phyloP scores from a whole-genome alignment of 2,888 invertebrate genomes.

The Belgica antarctica region DNA sequence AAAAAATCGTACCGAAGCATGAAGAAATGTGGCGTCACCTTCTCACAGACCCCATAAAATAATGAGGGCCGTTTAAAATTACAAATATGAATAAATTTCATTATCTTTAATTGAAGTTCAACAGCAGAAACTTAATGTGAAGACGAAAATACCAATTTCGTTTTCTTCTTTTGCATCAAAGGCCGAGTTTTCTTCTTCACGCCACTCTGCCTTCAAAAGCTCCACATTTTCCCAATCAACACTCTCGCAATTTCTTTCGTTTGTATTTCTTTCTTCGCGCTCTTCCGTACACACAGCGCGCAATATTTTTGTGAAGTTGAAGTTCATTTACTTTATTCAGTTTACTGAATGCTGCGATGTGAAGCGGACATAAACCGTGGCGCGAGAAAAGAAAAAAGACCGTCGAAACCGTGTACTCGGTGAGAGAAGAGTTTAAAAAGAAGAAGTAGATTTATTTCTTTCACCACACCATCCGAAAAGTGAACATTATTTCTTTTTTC shows the following conservation, averaged over 20 bases:
- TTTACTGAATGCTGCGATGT: background rate
- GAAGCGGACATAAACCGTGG: background rate
- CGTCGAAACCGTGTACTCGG: background rate
- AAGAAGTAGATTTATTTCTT: background rate
- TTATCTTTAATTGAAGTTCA: too few relatives aligned
- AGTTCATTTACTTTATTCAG: slow-evolving; percentile 5
- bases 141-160: too few relatives aligned
- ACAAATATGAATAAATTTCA: too few relatives aligned
- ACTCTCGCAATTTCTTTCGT: slow-evolving; percentile 5
- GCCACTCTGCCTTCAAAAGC: background rate
- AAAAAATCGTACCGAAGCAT: too few relatives aligned
- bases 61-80: too few relatives aligned
- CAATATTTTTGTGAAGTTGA: slow-evolving; percentile 7
- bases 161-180: background rate
- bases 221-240: background rate
- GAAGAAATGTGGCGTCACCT: too few relatives aligned
- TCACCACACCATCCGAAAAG: background rate
- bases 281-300: slow-evolving; percentile 13
- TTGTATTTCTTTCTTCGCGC: background rate
- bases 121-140: too few relatives aligned
- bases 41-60: too few relatives aligned
- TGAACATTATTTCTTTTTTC: background rate
- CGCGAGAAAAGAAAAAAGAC: background rate
- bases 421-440: background rate
- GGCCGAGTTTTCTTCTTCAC: too few relatives aligned